Percentiles rank a stretch among this genome's conserved stretches.
Conservation (phyloP, 2,888 invertebrate genomes). For the Leuctra nigra region DNA sequence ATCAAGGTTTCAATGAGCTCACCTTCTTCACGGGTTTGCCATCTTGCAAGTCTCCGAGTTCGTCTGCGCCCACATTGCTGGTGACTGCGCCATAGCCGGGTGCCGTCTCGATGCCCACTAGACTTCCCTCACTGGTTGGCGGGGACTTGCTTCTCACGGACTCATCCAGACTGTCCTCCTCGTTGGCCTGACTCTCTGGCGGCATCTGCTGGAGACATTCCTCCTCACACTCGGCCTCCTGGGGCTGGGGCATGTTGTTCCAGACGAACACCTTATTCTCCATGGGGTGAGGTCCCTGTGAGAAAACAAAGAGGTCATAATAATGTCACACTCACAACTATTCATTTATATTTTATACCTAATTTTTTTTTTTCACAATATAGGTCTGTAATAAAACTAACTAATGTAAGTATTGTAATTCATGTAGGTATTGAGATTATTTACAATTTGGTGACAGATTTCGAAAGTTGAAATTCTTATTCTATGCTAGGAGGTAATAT, state of each 20-base stretch:
- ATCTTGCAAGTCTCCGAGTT: constrained; percentile 29
- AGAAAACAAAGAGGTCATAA: too few species aligned
- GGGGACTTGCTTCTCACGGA: constrained; percentile 23
- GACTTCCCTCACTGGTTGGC: constrained; percentile 38
- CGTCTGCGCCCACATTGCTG: constrained; percentile 26
- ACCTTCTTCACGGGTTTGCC: constrained; percentile 33
- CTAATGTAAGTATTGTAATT: too few species aligned
- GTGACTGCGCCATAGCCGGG: constrained; percentile 43
- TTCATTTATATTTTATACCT: too few species aligned
- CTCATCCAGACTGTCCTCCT: constrained; percentile 14
- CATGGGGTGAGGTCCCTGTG: constrained; percentile 59
- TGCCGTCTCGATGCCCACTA: constrained; percentile 43
- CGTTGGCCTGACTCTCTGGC: background rate
- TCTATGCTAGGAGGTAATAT: too few species aligned
- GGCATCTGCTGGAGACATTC: constrained; percentile 32
- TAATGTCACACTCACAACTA: too few species aligned
- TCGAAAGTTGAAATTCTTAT: too few species aligned
- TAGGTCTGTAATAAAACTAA: too few species aligned
- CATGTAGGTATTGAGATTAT: too few species aligned
- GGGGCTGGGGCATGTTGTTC: constrained; percentile 59
- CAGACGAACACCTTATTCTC: constrained; percentile 76
- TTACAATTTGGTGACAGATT: too few species aligned
- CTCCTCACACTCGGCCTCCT: constrained; percentile 41
- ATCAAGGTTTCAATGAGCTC: background rate
- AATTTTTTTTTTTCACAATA: too few species aligned